A percentile compares a stretch with the other conserved stretches of the same genome.
These are phyloP conservation scores for Chlorops oryzae DNA, from an alignment of 1,140 invertebrate genomes.

Conservation along the genomic window DNA sequence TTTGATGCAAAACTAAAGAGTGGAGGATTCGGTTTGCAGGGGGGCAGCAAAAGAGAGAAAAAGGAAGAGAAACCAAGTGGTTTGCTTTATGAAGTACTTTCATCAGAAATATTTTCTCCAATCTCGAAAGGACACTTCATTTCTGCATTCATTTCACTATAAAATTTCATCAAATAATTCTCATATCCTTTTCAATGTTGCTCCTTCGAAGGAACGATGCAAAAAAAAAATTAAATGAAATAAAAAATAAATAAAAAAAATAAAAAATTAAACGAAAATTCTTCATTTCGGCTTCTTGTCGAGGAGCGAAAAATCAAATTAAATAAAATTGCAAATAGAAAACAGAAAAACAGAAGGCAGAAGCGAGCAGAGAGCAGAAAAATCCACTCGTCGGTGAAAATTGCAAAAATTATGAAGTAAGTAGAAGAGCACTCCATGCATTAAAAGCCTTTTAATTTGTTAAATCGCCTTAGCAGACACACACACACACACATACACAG, in stretches of 20 bases:
- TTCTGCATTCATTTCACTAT: too few species aligned
- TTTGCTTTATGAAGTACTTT: too few species aligned
- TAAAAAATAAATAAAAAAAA: not conserved
- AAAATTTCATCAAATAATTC: too few species aligned
- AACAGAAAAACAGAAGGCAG: not conserved
- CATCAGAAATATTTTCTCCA: too few species aligned
- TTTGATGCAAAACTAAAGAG: too few species aligned
- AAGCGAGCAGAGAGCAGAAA: not conserved
- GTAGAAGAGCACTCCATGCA: slow-evolving; percentile 44
- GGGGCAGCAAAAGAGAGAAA: too few species aligned
- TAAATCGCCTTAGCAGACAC: slow-evolving; percentile 47
- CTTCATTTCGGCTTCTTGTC: too few species aligned
- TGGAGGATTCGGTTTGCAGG: too few species aligned
- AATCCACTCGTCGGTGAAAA: not conserved
- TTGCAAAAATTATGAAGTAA: slow-evolving; percentile 46
- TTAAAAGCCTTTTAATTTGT: slow-evolving; percentile 48
- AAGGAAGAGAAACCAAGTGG: too few species aligned
- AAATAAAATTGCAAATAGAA: not conserved
- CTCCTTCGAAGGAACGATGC: not conserved
- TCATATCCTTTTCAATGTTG: not conserved
- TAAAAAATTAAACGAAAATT: too few species aligned
- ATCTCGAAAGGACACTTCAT: too few species aligned
- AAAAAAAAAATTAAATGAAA: not conserved
- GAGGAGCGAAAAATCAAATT: not conserved
- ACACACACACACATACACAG: not conserved